Conservation (phyloP, 2,888 invertebrate species). For the Melanostoma mellinum region DNA sequence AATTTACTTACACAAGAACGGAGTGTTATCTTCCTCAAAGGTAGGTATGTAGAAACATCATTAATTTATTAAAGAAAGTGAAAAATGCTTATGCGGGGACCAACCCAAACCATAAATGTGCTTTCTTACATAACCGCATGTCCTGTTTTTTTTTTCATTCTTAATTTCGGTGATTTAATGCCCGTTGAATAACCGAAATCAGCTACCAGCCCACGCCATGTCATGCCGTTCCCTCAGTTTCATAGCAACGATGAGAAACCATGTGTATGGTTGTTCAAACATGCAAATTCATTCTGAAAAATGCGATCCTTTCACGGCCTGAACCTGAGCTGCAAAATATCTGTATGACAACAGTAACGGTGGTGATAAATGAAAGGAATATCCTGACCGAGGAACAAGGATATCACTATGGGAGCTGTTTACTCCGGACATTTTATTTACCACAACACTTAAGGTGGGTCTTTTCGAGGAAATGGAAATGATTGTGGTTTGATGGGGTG, state of each 20-base stretch:
- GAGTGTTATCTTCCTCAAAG: conserved; percentile 24
- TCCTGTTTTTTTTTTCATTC: conserved; percentile 4
- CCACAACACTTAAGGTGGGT: conserved; percentile 51
- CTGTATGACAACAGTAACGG: conserved; percentile 8
- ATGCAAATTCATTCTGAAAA: conserved; percentile 61
- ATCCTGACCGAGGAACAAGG: conserved; percentile 32
- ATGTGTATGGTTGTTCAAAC: conserved; percentile 29
- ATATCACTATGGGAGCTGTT: conserved; percentile 40
- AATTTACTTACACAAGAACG: conserved; percentile 16
- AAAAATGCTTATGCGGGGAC: conserved; percentile 17
- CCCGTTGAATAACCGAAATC: background rate
- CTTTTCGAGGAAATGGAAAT: conserved; percentile 39
- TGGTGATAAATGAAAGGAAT: conserved; percentile 39
- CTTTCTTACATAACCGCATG: conserved; percentile 27
- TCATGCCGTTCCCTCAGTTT: background rate
- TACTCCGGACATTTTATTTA: conserved; percentile 32
- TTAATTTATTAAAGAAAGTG: conserved; percentile 51
- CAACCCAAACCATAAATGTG: conserved; percentile 33
- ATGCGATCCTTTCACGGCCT: conserved; percentile 31
- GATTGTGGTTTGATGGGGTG: conserved; percentile 25
- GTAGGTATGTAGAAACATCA: conserved; percentile 37
- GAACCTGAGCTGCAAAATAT: conserved; percentile 1
- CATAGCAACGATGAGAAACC: conserved; percentile 3
- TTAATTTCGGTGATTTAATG: conserved; percentile 20
- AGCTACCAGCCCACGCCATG: background rate